Evolutionary conservation across 2,113 vertebrate genomes (phyloP).

Genomic region (Tichodroma muraria): DNA sequence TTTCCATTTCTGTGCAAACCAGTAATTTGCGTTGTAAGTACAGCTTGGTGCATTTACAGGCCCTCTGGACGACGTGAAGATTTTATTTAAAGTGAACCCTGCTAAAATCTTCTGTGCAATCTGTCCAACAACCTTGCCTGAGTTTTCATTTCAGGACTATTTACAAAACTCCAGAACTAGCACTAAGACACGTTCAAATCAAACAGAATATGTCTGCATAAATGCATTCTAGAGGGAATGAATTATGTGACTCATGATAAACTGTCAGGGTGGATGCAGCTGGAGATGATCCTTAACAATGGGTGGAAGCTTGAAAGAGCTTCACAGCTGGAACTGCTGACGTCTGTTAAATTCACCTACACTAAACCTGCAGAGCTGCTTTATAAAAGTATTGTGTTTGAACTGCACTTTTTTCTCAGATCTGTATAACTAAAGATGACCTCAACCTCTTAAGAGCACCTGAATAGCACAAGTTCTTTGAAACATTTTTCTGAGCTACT

Average conservation of each 20-base stretch:
- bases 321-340: background rate
- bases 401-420: background rate
- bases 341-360: background rate
- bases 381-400: background rate
- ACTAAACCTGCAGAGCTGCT: background rate
- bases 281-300: background rate
- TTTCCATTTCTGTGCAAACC: background rate
- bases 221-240: background rate
- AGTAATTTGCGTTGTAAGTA: background rate
- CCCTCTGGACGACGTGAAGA: background rate
- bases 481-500: background rate
- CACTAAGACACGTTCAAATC: background rate
- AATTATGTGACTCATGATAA: background rate
- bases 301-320: background rate
- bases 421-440: background rate
- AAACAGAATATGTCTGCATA: background rate
- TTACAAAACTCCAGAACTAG: background rate
- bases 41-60: background rate
- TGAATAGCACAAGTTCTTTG: background rate
- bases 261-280: background rate
- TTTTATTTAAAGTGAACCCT: background rate
- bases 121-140: background rate
- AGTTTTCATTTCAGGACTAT: background rate
- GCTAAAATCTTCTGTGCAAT: background rate
- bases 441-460: background rate